Evolutionary conservation across 2,888 invertebrate species (phyloP), one percentile per base, ranked within the genome.

Genomic region (Drosophila neotestacea): DNA sequence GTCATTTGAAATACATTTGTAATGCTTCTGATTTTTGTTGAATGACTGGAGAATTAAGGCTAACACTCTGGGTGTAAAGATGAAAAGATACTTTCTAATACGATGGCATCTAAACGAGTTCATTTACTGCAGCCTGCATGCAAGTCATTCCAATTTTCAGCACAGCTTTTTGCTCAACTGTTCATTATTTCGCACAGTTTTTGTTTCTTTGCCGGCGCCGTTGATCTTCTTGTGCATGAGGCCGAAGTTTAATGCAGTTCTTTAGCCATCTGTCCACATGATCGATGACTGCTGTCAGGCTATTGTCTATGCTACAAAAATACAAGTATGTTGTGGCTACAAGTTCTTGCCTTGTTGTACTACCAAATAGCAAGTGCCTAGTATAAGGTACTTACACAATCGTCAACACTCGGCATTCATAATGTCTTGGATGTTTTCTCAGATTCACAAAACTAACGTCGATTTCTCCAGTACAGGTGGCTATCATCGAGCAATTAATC

Each of bases 221-320:
- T 59, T 50, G 46, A 56, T 39, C 47, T 47, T 63, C 52, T 41
- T 27, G 2, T 42, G 50, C 41, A 36, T n/a, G 34, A 7, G 34
- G 50, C 36, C 7, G n/a, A 50, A 11, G 36, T 36, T 36, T 16
- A 36, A 36, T 27, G 41, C 48, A 59, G 59, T 70, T 74, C 71
- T 60, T 44, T 44, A 59, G 69, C 56, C 27, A 44, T n/a, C 50
- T 50, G 39, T 71, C 54, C 36, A 13, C 52, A 59, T 74, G 74
- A 74, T 77, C 77, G 74, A 74, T 77, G 74, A 36, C 54, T 61
- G 11, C 32, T 42, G 47, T 46, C 58, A 38, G 36, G 36, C 61
- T 36, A 66, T 72, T 74, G 74, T 74, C 61, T 74, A 28, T 16
- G 27, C 28, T 30, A 32, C 41, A 42, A 11, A 44, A 46, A 39